A percentile compares a stretch with the other conserved stretches of the same genome.
Evolutionary conservation across 2,888 invertebrate genomes (phyloP).

Genomic region (Pycnomerus fuliginosus): DNA sequence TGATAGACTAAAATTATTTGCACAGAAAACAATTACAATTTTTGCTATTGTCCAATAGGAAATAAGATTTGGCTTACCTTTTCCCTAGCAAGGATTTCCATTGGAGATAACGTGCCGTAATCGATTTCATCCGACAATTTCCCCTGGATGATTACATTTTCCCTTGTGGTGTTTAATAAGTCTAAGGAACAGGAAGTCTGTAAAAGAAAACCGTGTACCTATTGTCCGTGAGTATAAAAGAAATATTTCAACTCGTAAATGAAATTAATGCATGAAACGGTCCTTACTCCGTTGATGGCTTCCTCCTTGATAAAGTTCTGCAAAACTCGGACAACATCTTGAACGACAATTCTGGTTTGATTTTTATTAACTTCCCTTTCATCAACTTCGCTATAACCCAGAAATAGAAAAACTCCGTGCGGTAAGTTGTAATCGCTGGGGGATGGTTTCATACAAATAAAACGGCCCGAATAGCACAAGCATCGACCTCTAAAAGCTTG

Average conservation of each 20-base stretch:
- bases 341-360: conserved; percentile 80
- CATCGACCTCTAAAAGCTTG: conserved; percentile 87
- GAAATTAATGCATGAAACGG: conserved; percentile 14
- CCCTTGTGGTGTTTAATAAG: conserved; percentile 81
- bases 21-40: too few relatives aligned
- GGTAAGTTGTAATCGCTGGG: conserved; percentile 74
- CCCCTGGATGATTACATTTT: conserved; percentile 85
- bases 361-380: conserved; percentile 75
- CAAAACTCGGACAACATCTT: conserved; percentile 79
- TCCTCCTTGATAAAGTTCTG: conserved; percentile 76
- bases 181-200: conserved; percentile 85
- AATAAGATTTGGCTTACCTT: conserved; percentile 68
- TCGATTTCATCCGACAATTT: conserved; percentile 68
- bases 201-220: conserved; percentile 36
- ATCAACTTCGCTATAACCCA: conserved; percentile 89
- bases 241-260: too few relatives aligned
- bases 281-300: conserved; percentile 67
- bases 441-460: conserved; percentile 88
- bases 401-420: conserved; percentile 83
- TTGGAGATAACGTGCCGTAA: conserved; percentile 62
- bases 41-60: too few relatives aligned
- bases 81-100: conserved; percentile 68
- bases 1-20: too few relatives aligned
- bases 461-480: conserved; percentile 87
- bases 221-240: not conserved